Evolutionary conservation across 2,113 vertebrate genomes (phyloP).

Genomic region (Mirounga angustirostris): DNA sequence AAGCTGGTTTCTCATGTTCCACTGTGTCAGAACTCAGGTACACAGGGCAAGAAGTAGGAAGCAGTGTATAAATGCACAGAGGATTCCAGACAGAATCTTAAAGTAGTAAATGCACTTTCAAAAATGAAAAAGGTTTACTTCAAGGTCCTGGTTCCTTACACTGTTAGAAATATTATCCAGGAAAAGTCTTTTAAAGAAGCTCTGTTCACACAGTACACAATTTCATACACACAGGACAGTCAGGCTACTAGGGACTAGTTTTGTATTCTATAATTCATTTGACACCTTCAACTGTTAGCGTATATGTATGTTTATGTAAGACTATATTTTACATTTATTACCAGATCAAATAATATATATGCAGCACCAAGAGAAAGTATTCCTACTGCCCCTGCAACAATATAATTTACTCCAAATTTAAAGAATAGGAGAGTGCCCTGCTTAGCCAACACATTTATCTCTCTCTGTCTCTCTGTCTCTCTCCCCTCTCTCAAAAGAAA

Average conservation of each 20-base stretch:
- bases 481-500: constrained; percentile 23
- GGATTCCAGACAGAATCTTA: constrained; percentile 81
- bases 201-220: constrained; percentile 71
- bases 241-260: constrained; percentile 59
- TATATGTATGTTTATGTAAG: constrained; percentile 71
- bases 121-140: constrained; percentile 84
- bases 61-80: constrained; percentile 73
- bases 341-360: constrained; percentile 75
- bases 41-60: constrained; percentile 78
- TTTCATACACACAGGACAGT: constrained; percentile 66
- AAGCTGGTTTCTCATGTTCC: constrained; percentile 73
- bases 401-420: constrained; percentile 64
- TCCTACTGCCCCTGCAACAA: constrained; percentile 20
- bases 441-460: background rate
- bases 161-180: constrained; percentile 81
- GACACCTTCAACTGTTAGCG: constrained; percentile 56
- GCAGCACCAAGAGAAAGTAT: constrained; percentile 34
- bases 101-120: constrained; percentile 82
- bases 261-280: constrained; percentile 77
- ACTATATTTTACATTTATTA: constrained; percentile 79
- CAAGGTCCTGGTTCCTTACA: constrained; percentile 78
- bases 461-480: background rate
- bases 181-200: constrained; percentile 75
- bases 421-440: constrained; percentile 67
- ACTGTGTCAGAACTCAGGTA: constrained; percentile 77